Conservation (phyloP, 2,888 invertebrate genomes). For the Teinopalpus imperialis region DNA sequence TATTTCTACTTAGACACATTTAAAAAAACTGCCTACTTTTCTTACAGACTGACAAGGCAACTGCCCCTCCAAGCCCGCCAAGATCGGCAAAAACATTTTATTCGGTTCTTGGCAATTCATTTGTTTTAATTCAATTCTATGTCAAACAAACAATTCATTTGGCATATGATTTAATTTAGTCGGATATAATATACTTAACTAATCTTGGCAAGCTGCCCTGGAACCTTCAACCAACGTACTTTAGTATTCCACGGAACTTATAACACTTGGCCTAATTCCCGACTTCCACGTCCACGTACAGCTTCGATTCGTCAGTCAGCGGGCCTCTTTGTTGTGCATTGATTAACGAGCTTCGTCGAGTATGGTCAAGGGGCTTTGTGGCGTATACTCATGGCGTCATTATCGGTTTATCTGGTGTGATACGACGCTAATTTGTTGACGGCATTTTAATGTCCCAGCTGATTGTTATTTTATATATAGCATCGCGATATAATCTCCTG, state of each 20-base stretch:
- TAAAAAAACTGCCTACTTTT: too few species aligned
- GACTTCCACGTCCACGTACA: conserved; percentile 3
- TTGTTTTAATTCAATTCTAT: too few species aligned
- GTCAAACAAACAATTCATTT: conserved; percentile 10
- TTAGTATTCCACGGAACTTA: conserved; percentile 15
- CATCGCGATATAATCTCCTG: too few species aligned
- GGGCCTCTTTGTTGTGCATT: conserved; percentile 13
- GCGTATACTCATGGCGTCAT: conserved; percentile 9
- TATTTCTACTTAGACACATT: too few species aligned
- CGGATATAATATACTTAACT: conserved; percentile 3
- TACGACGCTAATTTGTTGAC: conserved; percentile 4
- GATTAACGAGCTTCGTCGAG: conserved; percentile 3
- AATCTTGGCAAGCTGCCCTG: conserved; percentile 17
- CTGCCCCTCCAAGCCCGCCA: too few species aligned
- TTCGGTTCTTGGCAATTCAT: too few species aligned
- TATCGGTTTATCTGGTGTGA: conserved; percentile 4
- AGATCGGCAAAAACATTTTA: too few species aligned
- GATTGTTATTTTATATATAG: too few species aligned
- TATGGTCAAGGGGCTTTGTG: conserved; percentile 8
- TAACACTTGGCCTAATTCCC: conserved; percentile 21
- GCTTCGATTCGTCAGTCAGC: conserved; percentile 10
- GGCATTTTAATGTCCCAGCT: neutral
- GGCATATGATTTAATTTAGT: conserved; percentile 9
- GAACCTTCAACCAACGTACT: conserved; percentile 13
- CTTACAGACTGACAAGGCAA: too few species aligned